A percentile compares a stretch with the other conserved stretches of the same genome.
Evolutionary conservation across 2,113 vertebrate genomes (phyloP).

Genomic region (Halcyon malimbica): DNA sequence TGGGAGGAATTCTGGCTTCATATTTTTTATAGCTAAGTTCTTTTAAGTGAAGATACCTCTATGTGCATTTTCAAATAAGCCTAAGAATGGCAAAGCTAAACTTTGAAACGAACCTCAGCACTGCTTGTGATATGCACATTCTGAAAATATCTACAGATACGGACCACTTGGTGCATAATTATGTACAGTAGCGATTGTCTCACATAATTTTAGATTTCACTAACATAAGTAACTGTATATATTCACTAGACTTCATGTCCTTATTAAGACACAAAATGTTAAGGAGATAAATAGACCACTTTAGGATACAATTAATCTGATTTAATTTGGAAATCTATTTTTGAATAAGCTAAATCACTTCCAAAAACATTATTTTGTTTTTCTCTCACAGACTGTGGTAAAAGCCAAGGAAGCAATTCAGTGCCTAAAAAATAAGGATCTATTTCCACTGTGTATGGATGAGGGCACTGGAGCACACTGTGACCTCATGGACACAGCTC

Average conservation of each 20-base stretch:
- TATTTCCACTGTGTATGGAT: not conserved
- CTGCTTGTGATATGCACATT: not conserved
- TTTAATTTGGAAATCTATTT: not conserved
- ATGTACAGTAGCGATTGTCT: not conserved
- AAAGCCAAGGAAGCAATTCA: not conserved
- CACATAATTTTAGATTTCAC: not conserved
- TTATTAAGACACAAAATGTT: not conserved
- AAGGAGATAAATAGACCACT: not conserved
- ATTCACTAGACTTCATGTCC: not conserved
- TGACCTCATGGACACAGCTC: not conserved
- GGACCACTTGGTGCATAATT: not conserved
- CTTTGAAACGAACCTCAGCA: not conserved
- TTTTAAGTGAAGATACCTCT: not conserved
- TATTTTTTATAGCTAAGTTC: not conserved
- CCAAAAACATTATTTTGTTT: not conserved
- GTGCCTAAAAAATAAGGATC: not conserved
- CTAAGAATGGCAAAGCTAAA: not conserved
- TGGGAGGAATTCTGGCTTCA: not conserved
- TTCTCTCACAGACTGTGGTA: not conserved
- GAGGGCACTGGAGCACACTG: not conserved
- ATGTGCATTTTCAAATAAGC: not conserved
- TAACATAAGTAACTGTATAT: not conserved
- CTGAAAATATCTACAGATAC: not conserved
- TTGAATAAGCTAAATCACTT: not conserved
- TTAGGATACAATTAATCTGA: not conserved